Percentiles rank a stretch among this genome's conserved stretches.
Evolutionary conservation across 2,888 invertebrate species (phyloP).

Genomic region (Harpalus rubripes): DNA sequence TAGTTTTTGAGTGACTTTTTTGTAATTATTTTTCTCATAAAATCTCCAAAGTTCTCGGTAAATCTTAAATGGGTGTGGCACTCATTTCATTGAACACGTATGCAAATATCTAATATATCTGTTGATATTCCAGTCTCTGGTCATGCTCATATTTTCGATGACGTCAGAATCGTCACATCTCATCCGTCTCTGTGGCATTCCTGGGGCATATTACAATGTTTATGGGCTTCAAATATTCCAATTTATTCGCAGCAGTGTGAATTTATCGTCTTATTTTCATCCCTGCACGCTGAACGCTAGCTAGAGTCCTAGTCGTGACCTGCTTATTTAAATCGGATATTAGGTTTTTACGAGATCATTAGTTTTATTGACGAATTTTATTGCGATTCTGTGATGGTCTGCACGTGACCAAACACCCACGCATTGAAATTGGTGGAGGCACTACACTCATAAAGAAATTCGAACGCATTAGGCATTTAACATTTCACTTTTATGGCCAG

Average conservation of each 20-base stretch:
- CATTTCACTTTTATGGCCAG: neutral
- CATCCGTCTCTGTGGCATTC: conserved; percentile 49
- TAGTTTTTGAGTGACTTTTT: too few relatives aligned
- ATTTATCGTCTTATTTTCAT: conserved; percentile 58
- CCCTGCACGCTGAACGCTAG: conserved; percentile 28
- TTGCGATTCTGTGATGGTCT: conserved; percentile 59
- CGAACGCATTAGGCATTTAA: neutral
- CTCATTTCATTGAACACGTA: too few relatives aligned
- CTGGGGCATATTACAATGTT: conserved; percentile 64
- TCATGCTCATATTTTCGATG: conserved; percentile 14
- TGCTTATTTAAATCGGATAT: conserved; percentile 66
- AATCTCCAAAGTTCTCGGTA: too few relatives aligned
- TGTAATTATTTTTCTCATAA: too few relatives aligned
- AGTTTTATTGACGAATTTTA: conserved; percentile 66
- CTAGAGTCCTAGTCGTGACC: conserved; percentile 48
- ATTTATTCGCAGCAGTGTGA: conserved; percentile 57
- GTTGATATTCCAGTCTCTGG: too few relatives aligned
- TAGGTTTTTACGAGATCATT: conserved; percentile 65
- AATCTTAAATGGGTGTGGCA: too few relatives aligned
- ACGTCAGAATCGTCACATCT: conserved; percentile 51
- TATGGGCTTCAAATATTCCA: conserved; percentile 67
- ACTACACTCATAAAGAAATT: conserved; percentile 32
- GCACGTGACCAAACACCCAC: conserved; percentile 43
- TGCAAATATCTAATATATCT: too few relatives aligned
- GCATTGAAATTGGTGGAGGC: conserved; percentile 10